These are phyloP conservation scores for Glomeris marginata DNA, from an alignment of 2,888 invertebrate genomes.

Conservation along the genomic window DNA sequence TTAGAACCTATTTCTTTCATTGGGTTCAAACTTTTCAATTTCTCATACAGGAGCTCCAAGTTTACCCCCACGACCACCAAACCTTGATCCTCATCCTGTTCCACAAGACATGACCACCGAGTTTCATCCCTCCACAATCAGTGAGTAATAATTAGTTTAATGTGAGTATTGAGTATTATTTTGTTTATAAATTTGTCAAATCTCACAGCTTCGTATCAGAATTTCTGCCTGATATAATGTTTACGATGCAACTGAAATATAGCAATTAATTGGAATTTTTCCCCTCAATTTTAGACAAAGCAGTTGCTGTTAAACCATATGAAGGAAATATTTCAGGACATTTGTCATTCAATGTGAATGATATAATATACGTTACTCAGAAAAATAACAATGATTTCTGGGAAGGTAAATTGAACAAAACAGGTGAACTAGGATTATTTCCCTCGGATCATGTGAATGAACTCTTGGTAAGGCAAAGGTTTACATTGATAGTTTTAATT, in stretches of 20 bases:
- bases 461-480: background rate
- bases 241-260: too few relatives aligned
- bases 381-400: slow-evolving; percentile 27
- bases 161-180: too few relatives aligned
- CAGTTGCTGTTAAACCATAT: slow-evolving; percentile 3
- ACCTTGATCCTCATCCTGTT: too few relatives aligned
- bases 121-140: background rate
- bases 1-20: background rate
- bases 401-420: slow-evolving; percentile 21
- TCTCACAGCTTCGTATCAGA: too few relatives aligned
- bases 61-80: slow-evolving; percentile 19
- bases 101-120: background rate
- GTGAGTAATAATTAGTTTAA: background rate
- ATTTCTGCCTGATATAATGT: too few relatives aligned
- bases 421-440: slow-evolving; percentile 7
- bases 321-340: slow-evolving; percentile 14
- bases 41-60: slow-evolving; percentile 15
- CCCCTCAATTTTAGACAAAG: slow-evolving; percentile 14
- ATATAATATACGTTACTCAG: slow-evolving; percentile 26
- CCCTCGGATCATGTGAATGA: slow-evolving; percentile 2
- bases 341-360: slow-evolving; percentile 22
- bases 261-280: too few relatives aligned
- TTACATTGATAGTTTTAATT: too few relatives aligned
- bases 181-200: too few relatives aligned
- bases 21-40: background rate